phyloP scores from a whole-genome alignment of 2,888 invertebrate species.

The Drepana falcataria region DNA sequence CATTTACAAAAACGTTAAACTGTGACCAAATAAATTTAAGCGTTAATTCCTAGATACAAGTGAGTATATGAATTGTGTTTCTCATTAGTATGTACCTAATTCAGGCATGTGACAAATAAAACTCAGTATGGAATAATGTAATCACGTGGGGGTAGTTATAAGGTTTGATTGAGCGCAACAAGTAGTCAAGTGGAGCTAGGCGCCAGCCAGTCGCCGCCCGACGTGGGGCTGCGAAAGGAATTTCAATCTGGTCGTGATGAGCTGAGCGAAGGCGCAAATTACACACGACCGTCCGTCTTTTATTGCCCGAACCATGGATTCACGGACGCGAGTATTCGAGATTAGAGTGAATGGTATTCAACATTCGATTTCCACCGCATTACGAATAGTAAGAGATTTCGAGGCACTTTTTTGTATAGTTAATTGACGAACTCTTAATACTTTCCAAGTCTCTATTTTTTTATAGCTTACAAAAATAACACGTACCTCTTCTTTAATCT shows the following conservation, averaged over 20 bases:
- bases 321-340: slow-evolving; percentile 24
- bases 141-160: slow-evolving; percentile 67
- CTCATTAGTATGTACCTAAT: neutral
- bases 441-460: too few species aligned
- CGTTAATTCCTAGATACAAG: too few species aligned
- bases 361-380: neutral
- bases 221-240: slow-evolving; percentile 57
- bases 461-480: neutral
- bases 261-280: slow-evolving; percentile 65
- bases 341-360: slow-evolving; percentile 11
- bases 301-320: slow-evolving; percentile 29
- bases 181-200: slow-evolving; percentile 60
- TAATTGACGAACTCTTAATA: too few species aligned
- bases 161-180: slow-evolving; percentile 64
- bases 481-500: neutral
- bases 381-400: neutral
- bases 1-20: too few species aligned
- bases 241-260: slow-evolving; percentile 74
- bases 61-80: neutral
- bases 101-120: slow-evolving; percentile 39
- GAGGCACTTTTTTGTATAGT: too few species aligned
- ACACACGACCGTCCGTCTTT: slow-evolving; percentile 50
- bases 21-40: too few species aligned
- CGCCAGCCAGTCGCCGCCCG: slow-evolving; percentile 51
- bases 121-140: slow-evolving; percentile 48